Base-by-base conservation (phyloP, 2,888 invertebrate genomes). In the Petrolisthes manimaculis region DNA sequence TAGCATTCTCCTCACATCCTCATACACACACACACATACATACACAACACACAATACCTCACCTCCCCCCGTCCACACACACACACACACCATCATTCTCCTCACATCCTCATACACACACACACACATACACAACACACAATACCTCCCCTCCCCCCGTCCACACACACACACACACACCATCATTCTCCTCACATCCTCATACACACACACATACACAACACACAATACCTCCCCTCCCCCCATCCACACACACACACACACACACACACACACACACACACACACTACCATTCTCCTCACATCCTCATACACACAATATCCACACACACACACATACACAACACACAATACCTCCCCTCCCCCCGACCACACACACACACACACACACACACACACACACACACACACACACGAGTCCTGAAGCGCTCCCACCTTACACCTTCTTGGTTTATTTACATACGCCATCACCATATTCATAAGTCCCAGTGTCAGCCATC, bases 401-500 rank as follows among this genome's bases (percentile, higher is more conserved):
- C 78, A 71, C 8, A 71, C 71, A 71, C 61, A 61, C 80, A 55
- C 21, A 55, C 9, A 5, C 53, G 5, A 24, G 37, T 4, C 51
- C 9, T 1, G 12, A 61, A 12, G 37, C 81, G 6, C 81, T 21
- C 67, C 21, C n/a, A 37, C 81, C 81, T 81, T 67, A 67, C 81
- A 67, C 67, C 81, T 81, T 81, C 81, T 56, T 67, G 21, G 51
- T 24, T 37, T 51, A 67, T 81, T 37, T 81, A 81, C 81, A 81
- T 67, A 81, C 81, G 53, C 81, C 81, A 81, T 81, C 81, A 81
- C 81, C 81, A 81, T 81, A 81, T 81, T 81, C 81, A 81, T 81
- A 81, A 81, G 81, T 81, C 67, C 14, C 61, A 67, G 61, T 67
- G 67, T 81, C 81, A 67, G 81, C 81, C 81, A 81, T 81, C 81